Percentiles rank a stretch among this genome's conserved stretches.
Conservation (phyloP, 2,797 vertebrate genomes). For the Sebastes nivosus region DNA sequence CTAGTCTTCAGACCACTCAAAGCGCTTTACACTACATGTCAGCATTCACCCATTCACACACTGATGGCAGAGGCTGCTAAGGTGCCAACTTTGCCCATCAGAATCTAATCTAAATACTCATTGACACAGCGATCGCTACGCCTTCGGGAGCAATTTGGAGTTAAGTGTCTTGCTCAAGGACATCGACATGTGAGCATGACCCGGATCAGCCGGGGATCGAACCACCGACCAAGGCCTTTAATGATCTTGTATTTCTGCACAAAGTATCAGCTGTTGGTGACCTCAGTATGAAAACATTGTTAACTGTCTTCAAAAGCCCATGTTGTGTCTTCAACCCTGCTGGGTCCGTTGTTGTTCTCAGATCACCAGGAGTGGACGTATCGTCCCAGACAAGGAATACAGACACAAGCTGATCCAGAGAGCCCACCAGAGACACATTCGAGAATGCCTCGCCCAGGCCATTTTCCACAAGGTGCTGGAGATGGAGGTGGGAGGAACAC, state of each 20-base stretch:
- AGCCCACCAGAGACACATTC: constrained; percentile 85
- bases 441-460: constrained; percentile 88
- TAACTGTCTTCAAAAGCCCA: background rate
- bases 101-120: too few relatives aligned
- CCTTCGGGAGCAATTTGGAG: too few relatives aligned
- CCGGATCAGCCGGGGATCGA: too few relatives aligned
- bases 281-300: background rate
- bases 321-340: background rate
- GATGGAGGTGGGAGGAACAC: constrained; percentile 86
- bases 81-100: too few relatives aligned
- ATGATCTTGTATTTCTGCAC: background rate
- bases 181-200: too few relatives aligned
- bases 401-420: constrained; percentile 84
- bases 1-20: too few relatives aligned
- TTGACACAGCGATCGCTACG: too few relatives aligned
- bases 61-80: too few relatives aligned
- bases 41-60: too few relatives aligned
- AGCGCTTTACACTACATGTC: too few relatives aligned
- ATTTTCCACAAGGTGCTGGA: constrained; percentile 92
- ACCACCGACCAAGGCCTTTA: background rate
- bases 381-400: constrained; percentile 94
- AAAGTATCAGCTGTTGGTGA: background rate
- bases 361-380: constrained; percentile 92
- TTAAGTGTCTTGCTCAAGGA: too few relatives aligned
- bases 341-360: constrained; percentile 53